Evolutionary conservation across 2,113 vertebrate genomes (phyloP).

Genomic region (Poeciliopsis turrubarensis): DNA sequence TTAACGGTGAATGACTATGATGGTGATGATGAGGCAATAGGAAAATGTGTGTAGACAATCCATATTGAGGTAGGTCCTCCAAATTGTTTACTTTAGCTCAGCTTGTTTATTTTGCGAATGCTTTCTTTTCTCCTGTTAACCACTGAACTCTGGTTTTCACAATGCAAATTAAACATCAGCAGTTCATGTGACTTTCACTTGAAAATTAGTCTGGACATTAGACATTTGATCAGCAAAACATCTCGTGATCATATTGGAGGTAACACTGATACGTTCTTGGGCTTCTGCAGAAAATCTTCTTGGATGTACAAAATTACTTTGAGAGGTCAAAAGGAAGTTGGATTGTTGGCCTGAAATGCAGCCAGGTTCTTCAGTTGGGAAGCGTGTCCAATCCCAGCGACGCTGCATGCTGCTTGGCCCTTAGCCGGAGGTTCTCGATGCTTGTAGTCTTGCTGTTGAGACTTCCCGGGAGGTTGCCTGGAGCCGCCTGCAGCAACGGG

Average conservation of each 20-base stretch:
- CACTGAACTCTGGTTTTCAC: slow-evolving; percentile 13
- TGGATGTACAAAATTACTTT: not conserved
- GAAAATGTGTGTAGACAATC: slow-evolving; percentile 1
- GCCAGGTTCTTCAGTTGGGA: slow-evolving; percentile 85
- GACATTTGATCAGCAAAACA: not conserved
- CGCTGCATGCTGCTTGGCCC: slow-evolving; percentile 96
- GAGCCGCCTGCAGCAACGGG: slow-evolving; percentile 87
- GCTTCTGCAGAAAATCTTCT: slow-evolving; percentile 7
- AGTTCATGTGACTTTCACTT: not conserved
- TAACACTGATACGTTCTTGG: slow-evolving; percentile 1
- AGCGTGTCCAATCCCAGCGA: slow-evolving; percentile 94
- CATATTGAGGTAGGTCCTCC: slow-evolving; percentile 12
- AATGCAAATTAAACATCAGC: not conserved
- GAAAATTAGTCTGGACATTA: not conserved
- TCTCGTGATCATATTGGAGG: not conserved
- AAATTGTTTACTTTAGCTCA: slow-evolving; percentile 12
- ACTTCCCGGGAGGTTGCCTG: slow-evolving; percentile 81
- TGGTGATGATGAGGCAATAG: not conserved
- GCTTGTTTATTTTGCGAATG: not conserved
- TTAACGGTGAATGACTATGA: slow-evolving; percentile 9
- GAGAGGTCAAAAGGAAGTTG: slow-evolving; percentile 14
- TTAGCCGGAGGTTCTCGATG: slow-evolving; percentile 96
- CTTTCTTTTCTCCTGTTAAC: not conserved
- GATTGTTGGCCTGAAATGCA: not conserved
- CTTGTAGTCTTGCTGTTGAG: slow-evolving; percentile 99